Evolutionary conservation across 2,888 invertebrate genomes (phyloP).

Genomic region (Coleophora flavipennella): DNA sequence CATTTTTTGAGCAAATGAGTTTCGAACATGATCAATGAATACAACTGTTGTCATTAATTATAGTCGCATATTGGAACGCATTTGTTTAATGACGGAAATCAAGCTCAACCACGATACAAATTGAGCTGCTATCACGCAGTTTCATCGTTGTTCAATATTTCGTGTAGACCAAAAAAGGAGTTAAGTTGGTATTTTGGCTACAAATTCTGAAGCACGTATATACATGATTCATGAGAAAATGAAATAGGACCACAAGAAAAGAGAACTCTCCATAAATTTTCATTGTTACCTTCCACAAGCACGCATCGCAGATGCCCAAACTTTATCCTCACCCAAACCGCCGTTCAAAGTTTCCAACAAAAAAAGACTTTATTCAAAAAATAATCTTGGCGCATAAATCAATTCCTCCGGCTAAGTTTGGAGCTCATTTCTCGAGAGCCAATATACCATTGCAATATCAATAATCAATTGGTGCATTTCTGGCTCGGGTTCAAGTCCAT

Average conservation of each 20-base stretch:
- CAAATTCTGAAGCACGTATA: too few relatives aligned
- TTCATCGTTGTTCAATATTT: background rate
- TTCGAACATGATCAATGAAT: too few relatives aligned
- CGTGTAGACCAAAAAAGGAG: background rate
- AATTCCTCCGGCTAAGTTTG: constrained; percentile 21
- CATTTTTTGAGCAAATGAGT: too few relatives aligned
- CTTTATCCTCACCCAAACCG: background rate
- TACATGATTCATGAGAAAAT: too few relatives aligned
- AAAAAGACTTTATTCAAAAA: constrained; percentile 1
- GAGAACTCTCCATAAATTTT: constrained; percentile 8
- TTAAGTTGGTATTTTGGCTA: too few relatives aligned
- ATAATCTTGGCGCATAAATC: constrained; percentile 18
- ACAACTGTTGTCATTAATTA: background rate
- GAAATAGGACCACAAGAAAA: too few relatives aligned
- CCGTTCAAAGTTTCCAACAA: background rate
- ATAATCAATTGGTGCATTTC: constrained; percentile 71
- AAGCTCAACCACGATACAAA: background rate
- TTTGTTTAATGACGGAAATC: background rate
- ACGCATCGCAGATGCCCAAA: constrained; percentile 3
- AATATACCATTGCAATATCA: constrained; percentile 54
- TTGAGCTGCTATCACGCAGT: background rate
- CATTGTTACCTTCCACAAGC: constrained; percentile 10
- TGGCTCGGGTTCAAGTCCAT: constrained; percentile 68
- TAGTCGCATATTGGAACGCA: background rate
- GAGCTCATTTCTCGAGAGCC: constrained; percentile 26